Evolutionary conservation across 2,888 invertebrate genomes (phyloP).

Genomic region (Agrilus cyanescens): DNA sequence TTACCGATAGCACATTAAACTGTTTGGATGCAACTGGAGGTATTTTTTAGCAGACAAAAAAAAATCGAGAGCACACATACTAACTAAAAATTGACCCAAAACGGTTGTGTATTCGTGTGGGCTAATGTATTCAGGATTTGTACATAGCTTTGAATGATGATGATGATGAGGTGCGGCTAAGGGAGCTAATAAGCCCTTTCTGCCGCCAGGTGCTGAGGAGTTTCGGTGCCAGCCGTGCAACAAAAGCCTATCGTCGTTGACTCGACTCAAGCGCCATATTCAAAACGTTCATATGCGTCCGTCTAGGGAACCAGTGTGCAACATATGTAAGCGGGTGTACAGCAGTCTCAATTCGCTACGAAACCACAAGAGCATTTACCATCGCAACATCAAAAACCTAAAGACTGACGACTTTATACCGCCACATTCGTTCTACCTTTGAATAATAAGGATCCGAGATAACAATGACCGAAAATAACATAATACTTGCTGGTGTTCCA

Average conservation of each 20-base stretch:
- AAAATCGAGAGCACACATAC: too few species aligned
- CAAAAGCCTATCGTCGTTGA: conserved; percentile 78
- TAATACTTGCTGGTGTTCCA: too few species aligned
- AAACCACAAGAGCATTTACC: conserved; percentile 89
- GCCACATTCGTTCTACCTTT: conserved; percentile 35
- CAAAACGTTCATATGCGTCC: conserved; percentile 87
- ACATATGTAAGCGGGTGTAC: conserved; percentile 85
- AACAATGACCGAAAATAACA: too few species aligned
- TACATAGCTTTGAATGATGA: conserved; percentile 20
- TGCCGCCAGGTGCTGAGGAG: conserved; percentile 69
- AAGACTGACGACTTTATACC: conserved; percentile 40
- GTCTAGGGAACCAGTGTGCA: conserved; percentile 82
- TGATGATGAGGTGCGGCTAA: not conserved
- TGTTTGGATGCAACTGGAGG: too few species aligned
- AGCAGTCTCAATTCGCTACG: conserved; percentile 82
- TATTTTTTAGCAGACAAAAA: too few species aligned
- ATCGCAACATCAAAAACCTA: conserved; percentile 69
- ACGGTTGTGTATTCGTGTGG: not conserved
- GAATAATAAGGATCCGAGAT: conserved; percentile 7
- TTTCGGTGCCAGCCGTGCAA: conserved; percentile 87
- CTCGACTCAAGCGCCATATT: conserved; percentile 81
- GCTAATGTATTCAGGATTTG: conserved; percentile 8
- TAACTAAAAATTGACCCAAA: too few species aligned
- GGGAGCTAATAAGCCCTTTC: conserved; percentile 30
- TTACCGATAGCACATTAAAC: too few species aligned